Base-by-base conservation (phyloP, 2,888 invertebrate species). In the Notodonta dromedarius region DNA sequence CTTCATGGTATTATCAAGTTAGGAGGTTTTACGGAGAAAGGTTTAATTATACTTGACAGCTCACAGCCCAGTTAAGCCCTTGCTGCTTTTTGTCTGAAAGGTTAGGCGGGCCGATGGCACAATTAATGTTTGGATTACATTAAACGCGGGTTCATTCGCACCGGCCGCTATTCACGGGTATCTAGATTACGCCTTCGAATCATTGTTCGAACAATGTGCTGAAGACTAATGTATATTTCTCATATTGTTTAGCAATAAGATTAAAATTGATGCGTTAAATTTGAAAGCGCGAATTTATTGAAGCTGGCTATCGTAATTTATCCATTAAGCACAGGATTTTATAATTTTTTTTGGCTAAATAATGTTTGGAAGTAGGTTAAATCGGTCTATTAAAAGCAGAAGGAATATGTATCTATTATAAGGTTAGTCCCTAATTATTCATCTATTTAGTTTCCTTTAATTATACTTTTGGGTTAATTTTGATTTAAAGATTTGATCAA, bases 111-210 rank as follows among this genome's bases (percentile, higher is more conserved):
- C 85, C 91, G 84, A 88, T 82, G 91, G 87, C 92, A 92, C 81
- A 91, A 77, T 89, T 91, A 66, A 82, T 83, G 84, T 80, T 87
- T 88, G 83, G 86, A 84, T 91, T 91, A 89, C 89, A 91, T 89
- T 89, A 87, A 86, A 88, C 83, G 62, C 78, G 87, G 90, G 93
- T 92, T 93, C 93, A 89, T 92, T 92, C 89, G 92, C 93, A 84
- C 86, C 85, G 85, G 73, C 82, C 83, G 82, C 87, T 89, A 85
- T 89, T 89, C 82, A 84, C 80, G 76, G 85, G 81, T 83, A 90
- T 89, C 86, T 90, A 88, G 87, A 90, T 87, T 87, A 87, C 74
- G 69, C 74, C 69, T 80, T 84, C 87, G 86, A 89, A 86, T 88
- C 86, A 89, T 85, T 86, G 83, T 80, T 77, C 77, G 78, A 85